These are phyloP conservation scores for Scleropages formosus DNA, from an alignment of 2,797 vertebrate genomes.

Conservation along the genomic window DNA sequence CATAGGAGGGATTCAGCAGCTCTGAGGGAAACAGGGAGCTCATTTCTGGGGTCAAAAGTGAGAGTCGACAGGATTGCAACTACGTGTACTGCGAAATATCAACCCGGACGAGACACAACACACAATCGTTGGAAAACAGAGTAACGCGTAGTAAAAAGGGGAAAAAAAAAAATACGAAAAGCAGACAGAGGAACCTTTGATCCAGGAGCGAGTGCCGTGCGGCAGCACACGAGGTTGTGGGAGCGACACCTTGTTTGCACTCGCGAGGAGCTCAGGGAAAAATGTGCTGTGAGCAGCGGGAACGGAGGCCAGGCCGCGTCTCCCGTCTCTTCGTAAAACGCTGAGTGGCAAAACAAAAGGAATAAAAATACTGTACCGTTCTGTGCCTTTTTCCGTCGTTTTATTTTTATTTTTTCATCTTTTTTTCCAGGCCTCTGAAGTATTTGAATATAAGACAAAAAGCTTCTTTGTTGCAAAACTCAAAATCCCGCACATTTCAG, in stretches of 20 bases:
- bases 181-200: not conserved
- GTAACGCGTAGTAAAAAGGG: too few species aligned
- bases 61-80: too few species aligned
- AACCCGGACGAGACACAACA: too few species aligned
- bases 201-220: not conserved
- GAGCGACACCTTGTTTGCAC: constrained; percentile 18
- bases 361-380: constrained; percentile 24
- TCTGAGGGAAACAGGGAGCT: too few species aligned
- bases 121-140: too few species aligned
- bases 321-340: constrained; percentile 1
- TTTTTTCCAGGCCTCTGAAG: not conserved
- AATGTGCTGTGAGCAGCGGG: not conserved
- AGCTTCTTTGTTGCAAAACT: not conserved
- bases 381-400: constrained; percentile 6
- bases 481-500: not conserved
- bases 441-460: not conserved
- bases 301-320: constrained; percentile 6
- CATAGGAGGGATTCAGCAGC: too few species aligned
- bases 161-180: not conserved
- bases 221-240: not conserved
- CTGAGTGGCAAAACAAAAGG: constrained; percentile 14
- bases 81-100: too few species aligned
- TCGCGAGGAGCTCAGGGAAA: not conserved
- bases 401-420: constrained; percentile 21
- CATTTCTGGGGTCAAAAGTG: too few species aligned